Evolutionary conservation across 1,140 invertebrate genomes (phyloP).

Genomic region (Drosophila elegans): DNA sequence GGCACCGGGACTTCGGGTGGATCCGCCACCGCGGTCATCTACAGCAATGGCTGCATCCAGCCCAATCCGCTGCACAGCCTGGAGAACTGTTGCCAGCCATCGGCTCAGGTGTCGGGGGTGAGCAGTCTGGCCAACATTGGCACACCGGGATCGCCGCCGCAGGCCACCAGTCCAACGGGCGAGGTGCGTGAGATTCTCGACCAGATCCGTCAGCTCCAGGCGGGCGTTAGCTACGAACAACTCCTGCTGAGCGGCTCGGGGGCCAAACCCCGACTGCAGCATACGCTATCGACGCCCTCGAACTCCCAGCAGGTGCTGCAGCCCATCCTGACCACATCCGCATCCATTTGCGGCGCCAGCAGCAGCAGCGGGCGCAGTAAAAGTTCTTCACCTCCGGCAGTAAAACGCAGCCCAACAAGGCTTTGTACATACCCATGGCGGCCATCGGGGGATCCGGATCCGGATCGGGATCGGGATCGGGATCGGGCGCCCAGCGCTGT

Average conservation of each 20-base stretch:
- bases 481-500: conserved; percentile 58
- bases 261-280: conserved; percentile 59
- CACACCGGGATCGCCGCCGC: conserved; percentile 90
- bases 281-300: conserved; percentile 69
- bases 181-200: conserved; percentile 89
- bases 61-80: conserved; percentile 76
- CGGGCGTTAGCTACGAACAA: conserved; percentile 74
- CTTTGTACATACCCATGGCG: conserved; percentile 80
- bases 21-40: conserved; percentile 57
- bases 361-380: conserved; percentile 48
- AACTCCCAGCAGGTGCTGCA: conserved; percentile 38
- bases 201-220: conserved; percentile 89
- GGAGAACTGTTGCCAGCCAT: conserved; percentile 74
- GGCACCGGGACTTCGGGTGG: conserved; percentile 18
- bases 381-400: conserved; percentile 66
- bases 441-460: conserved; percentile 34
- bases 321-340: conserved; percentile 34
- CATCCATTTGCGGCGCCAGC: conserved; percentile 13
- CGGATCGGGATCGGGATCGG: conserved; percentile 32
- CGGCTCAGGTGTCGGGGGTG: conserved; percentile 87
- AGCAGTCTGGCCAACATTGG: conserved; percentile 88
- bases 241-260: conserved; percentile 41
- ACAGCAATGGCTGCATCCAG: conserved; percentile 70
- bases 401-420: conserved; percentile 67
- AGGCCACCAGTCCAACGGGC: conserved; percentile 91